Evolutionary conservation across 2,113 vertebrate species (phyloP).

Genomic region (Myotis brandtii): DNA sequence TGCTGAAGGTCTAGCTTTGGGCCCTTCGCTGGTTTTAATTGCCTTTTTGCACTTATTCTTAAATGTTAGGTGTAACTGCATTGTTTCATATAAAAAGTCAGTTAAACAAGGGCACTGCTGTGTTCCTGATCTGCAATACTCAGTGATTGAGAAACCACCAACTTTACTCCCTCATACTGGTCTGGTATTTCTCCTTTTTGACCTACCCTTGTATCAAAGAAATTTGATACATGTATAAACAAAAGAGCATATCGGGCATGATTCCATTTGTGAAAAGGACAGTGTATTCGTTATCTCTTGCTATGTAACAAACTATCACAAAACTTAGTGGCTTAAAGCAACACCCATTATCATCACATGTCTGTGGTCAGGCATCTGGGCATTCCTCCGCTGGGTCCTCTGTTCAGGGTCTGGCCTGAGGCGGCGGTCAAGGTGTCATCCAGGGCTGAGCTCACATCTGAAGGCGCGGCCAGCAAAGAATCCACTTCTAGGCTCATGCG

Average conservation of each 20-base stretch:
- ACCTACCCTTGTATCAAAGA: not conserved
- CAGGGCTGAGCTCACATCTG: not conserved
- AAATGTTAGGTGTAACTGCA: conserved; percentile 72
- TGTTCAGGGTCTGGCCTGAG: not conserved
- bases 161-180: conserved; percentile 50
- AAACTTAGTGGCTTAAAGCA: not conserved
- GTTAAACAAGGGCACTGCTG: conserved; percentile 75
- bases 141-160: not conserved
- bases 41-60: conserved; percentile 60
- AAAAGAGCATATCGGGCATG: not conserved
- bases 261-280: not conserved
- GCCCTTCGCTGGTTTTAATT: conserved; percentile 44
- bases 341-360: not conserved
- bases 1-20: not conserved
- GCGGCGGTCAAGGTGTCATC: not conserved
- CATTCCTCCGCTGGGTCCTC: not conserved
- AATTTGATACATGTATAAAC: no score
- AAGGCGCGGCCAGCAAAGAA: not conserved
- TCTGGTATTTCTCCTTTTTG: not conserved
- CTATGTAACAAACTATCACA: not conserved
- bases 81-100: conserved; percentile 61
- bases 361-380: not conserved
- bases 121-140: not conserved
- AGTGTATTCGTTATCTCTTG: not conserved
- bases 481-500: not conserved